phyloP scores from a whole-genome alignment of 1,140 invertebrate species.

The Drosophila prosaltans region DNA sequence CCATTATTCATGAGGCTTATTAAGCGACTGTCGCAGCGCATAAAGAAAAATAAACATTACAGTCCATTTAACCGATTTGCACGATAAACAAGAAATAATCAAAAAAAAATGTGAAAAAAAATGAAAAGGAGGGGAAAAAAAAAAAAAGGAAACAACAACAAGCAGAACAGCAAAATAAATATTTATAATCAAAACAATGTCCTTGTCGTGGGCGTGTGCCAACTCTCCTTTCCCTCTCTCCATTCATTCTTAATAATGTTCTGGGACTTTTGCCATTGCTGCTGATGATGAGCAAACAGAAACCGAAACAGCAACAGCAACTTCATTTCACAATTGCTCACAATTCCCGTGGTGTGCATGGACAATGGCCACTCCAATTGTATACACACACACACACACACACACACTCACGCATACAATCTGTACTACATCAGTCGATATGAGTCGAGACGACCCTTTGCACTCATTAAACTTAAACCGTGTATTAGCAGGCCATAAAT shows the following conservation, averaged over 20 bases:
- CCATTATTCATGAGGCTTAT: slow-evolving; percentile 74
- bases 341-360: background rate
- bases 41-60: slow-evolving; percentile 67
- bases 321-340: slow-evolving; percentile 2
- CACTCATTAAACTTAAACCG: slow-evolving; percentile 75
- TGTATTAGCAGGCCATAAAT: slow-evolving; percentile 76
- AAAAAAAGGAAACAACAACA: slow-evolving; percentile 58
- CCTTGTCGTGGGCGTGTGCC: slow-evolving; percentile 24
- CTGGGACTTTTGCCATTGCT: slow-evolving; percentile 25
- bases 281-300: slow-evolving; percentile 46
- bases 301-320: slow-evolving; percentile 28
- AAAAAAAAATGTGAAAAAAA: slow-evolving; percentile 14
- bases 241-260: background rate
- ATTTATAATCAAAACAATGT: slow-evolving; percentile 76
- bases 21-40: slow-evolving; percentile 57
- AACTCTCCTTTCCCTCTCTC: no score
- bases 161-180: slow-evolving; percentile 69
- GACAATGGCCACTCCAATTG: slow-evolving; percentile 22
- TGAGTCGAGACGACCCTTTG: slow-evolving; percentile 18
- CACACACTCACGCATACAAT: background rate
- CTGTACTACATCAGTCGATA: background rate
- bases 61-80: slow-evolving; percentile 79
- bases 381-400: slow-evolving; percentile 36
- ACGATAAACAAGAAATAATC: slow-evolving; percentile 31
- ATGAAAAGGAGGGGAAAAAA: slow-evolving; percentile 30